Conservation (phyloP, 2,888 invertebrate genomes). For the Trilocha varians region DNA sequence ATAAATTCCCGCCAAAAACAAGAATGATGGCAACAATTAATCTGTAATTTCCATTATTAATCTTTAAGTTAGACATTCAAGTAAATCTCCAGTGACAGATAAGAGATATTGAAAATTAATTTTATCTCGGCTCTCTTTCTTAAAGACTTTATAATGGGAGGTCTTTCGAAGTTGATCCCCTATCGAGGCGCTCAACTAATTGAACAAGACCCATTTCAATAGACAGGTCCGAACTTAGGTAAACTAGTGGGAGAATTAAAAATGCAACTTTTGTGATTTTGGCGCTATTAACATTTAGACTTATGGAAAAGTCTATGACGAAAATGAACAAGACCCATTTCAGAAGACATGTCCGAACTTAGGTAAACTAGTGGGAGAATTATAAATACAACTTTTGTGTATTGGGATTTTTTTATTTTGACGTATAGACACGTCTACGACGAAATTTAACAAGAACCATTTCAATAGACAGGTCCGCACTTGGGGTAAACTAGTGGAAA, state of each 20-base stretch:
- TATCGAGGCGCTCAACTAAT: slow-evolving; percentile 31
- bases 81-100: slow-evolving; percentile 32
- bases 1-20: slow-evolving; percentile 3
- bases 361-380: slow-evolving; percentile 7
- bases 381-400: too few species aligned
- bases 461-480: slow-evolving; percentile 11
- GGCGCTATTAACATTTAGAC: too few species aligned
- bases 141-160: slow-evolving; percentile 44
- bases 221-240: slow-evolving; percentile 11
- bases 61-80: slow-evolving; percentile 17
- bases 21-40: slow-evolving; percentile 21
- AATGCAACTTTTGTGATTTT: too few species aligned
- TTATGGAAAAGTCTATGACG: too few species aligned
- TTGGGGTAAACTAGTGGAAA: slow-evolving; percentile 9
- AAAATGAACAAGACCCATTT: slow-evolving; percentile 38
- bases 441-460: slow-evolving; percentile 40
- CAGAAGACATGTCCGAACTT: slow-evolving; percentile 10
- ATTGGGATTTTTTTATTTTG: too few species aligned
- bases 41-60: slow-evolving; percentile 21
- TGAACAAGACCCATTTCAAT: slow-evolving; percentile 31
- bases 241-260: slow-evolving; percentile 4
- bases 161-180: slow-evolving; percentile 30
- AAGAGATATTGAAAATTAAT: slow-evolving; percentile 46
- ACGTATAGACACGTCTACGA: too few species aligned
- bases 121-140: slow-evolving; percentile 33